Conservation (phyloP, 2,797 vertebrate genomes). For the Selene dorsalis region DNA sequence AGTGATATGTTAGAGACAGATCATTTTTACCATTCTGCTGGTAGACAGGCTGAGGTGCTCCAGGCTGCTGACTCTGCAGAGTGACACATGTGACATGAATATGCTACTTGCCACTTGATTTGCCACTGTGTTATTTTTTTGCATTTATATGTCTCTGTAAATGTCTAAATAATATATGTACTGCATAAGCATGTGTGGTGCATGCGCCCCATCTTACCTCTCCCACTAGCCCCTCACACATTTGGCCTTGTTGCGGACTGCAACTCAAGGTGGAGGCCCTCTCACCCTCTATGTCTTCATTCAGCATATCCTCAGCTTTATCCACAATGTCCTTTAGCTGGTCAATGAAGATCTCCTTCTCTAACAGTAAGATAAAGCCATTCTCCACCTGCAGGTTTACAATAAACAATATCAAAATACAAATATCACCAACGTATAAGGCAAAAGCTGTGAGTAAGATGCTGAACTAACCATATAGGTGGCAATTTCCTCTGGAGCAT, state of each 20-base stretch:
- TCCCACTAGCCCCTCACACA: constrained; percentile 62
- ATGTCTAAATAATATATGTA: background rate
- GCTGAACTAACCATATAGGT: constrained; percentile 91
- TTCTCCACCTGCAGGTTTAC: constrained; percentile 90
- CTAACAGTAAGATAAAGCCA: constrained; percentile 93
- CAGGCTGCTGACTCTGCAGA: constrained; percentile 81
- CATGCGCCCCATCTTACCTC: constrained; percentile 72
- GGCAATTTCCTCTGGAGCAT: constrained; percentile 96
- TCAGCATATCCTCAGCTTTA: constrained; percentile 98
- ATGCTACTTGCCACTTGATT: background rate
- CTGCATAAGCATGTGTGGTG: background rate
- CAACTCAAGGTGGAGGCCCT: constrained; percentile 85
- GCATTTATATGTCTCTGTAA: background rate
- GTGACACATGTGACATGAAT: constrained; percentile 27
- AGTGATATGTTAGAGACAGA: background rate
- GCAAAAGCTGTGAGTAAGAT: background rate
- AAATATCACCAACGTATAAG: background rate
- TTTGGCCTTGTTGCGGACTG: constrained; percentile 86
- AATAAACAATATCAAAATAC: constrained; percentile 2
- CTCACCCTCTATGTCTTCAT: constrained; percentile 93
- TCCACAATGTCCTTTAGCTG: constrained; percentile 99
- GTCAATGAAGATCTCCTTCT: constrained; percentile 98
- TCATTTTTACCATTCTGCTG: constrained; percentile 92
- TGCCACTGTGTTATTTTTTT: background rate
- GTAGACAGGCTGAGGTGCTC: constrained; percentile 89